Base-by-base conservation (phyloP, 2,797 vertebrate species). In the Gila robusta region DNA sequence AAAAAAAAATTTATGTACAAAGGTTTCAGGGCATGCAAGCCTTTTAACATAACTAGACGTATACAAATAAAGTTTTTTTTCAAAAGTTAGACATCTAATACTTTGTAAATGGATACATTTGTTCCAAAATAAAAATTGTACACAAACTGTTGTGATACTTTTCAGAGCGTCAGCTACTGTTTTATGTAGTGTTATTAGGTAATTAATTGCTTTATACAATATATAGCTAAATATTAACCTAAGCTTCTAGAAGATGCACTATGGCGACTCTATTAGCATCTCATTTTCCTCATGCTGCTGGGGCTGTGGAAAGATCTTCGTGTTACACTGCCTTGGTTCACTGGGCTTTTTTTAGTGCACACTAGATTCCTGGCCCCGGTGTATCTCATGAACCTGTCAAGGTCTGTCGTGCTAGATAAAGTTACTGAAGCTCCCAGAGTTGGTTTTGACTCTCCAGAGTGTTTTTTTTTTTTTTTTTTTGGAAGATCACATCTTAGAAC, bases 321-420 rank as follows among this genome's bases (percentile, higher is more conserved):
- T 66, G 80, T 90, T 88, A 89, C 87, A 62, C 28, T 74, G 44
- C 69, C 82, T 87, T 86, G 83, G 88, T 90, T 91, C 86, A 79
- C 90, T 87, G 80, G 37, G 92, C 94, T 95, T 95, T 95, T 96
- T 94, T 93, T 95, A 95, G 94, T 91, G 71, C 87, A 91, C 91
- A 93, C 92, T 90, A 92, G 93, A 93, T 95, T 95, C 92, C 87
- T 92, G 92, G 90, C 85, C 72, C 81, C 84, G 72, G 90, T 90
- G 88, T 93, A 93, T 94, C 94, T 93, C 92, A 91, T 90, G 86
- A 87, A 89, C 91, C 92, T 76, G 76, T 94, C 90, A 88, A 86
- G 74, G 86, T 87, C 86, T 47, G 23, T 89, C 86, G 88, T 56
- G 26, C 89, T 85, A 88, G 93, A 94, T 94, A 89, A 89, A 83